Conservation (phyloP, 35 echinoderm and acorn worm genomes). For the Holothuria glaberrima region DNA sequence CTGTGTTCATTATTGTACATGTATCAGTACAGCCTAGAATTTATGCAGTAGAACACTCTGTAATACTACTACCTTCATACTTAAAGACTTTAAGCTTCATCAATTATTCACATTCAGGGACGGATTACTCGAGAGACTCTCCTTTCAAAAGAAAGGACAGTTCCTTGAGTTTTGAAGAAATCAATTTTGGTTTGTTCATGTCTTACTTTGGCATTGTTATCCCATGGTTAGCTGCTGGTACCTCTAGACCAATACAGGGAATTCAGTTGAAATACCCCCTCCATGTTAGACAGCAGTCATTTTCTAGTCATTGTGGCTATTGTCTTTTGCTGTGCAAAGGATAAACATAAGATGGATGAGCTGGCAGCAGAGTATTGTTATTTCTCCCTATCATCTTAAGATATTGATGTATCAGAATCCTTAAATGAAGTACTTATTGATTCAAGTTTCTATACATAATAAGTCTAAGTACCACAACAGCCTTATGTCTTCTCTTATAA, state of each 20-base stretch:
- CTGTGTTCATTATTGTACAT: no score
- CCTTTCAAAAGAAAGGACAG: neutral
- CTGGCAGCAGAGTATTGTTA: neutral
- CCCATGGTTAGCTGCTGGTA: neutral
- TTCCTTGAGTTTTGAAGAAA: conserved; percentile 5
- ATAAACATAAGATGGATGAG: conserved; percentile 29
- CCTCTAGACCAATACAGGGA: neutral
- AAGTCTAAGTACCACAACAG: no score
- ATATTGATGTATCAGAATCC: conserved; percentile 15
- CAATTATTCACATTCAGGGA: conserved; percentile 24
- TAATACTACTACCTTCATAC: no score
- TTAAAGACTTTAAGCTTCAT: neutral
- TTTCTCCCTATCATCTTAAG: conserved; percentile 15
- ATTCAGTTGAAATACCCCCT: neutral
- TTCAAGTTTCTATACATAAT: no score
- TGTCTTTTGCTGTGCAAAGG: neutral
- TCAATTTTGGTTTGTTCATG: neutral
- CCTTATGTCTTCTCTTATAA: no score
- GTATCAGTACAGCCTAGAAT: no score
- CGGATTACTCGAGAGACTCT: neutral
- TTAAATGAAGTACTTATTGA: neutral
- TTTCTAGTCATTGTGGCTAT: neutral
- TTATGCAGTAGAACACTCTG: no score
- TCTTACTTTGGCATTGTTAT: conserved; percentile 2
- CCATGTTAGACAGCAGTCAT: neutral